These are phyloP conservation scores for Pipa parva DNA, from an alignment of 2,113 vertebrate genomes.

Conservation along the genomic window DNA sequence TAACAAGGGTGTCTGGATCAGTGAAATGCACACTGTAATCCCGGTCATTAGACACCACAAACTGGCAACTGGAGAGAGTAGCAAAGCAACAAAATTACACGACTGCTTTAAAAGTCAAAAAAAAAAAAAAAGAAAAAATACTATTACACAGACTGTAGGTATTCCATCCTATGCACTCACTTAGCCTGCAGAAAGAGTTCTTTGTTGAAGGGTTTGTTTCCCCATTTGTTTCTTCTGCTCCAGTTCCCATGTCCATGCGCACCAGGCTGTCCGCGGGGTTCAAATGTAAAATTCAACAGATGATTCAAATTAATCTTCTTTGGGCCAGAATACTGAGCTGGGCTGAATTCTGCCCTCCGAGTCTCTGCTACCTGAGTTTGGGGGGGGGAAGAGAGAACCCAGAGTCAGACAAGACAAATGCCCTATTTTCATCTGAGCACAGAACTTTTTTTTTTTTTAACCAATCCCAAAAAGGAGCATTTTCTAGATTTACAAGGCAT, in stretches of 20 bases:
- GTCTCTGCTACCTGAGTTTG: conserved; percentile 97
- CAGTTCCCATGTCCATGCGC: conserved; percentile 76
- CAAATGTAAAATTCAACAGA: conserved; percentile 97
- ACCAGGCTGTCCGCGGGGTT: conserved; percentile 82
- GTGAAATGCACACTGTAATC: conserved; percentile 95
- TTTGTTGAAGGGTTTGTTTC: conserved; percentile 97
- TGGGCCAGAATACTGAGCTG: conserved; percentile 95
- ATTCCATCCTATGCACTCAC: conserved; percentile 69
- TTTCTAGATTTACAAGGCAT: too few relatives aligned
- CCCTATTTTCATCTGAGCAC: too few relatives aligned
- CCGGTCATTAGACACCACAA: conserved; percentile 94
- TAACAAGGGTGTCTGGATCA: conserved; percentile 96
- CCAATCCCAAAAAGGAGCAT: too few relatives aligned
- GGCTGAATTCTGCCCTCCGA: conserved; percentile 94
- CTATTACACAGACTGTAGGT: background rate
- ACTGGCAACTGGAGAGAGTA: conserved; percentile 81
- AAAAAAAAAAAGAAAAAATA: background rate
- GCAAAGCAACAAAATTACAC: too few relatives aligned
- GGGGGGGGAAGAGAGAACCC: too few relatives aligned
- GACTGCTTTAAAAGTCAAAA: background rate
- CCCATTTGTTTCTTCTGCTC: conserved; percentile 96
- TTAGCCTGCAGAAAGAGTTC: conserved; percentile 98
- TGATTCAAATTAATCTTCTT: conserved; percentile 98
- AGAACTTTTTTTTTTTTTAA: too few relatives aligned
- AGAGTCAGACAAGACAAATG: too few relatives aligned